phyloP scores from a whole-genome alignment of 2,113 vertebrate species.

The Odocoileus hemionus region DNA sequence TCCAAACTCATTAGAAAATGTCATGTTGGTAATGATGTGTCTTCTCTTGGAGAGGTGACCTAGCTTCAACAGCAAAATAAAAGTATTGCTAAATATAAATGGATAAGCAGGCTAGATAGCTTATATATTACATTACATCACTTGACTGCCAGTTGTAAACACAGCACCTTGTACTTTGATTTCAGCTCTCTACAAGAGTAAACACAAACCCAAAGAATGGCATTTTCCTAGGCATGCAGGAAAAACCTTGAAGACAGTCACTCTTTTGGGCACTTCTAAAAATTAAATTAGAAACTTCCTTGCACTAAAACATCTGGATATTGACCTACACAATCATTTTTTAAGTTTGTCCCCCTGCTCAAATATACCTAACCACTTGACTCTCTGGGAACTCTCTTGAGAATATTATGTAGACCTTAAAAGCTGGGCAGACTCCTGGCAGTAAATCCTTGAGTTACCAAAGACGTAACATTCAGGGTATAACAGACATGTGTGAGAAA shows the following conservation, averaged over 20 bases:
- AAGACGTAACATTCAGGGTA: neutral
- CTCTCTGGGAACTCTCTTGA: neutral
- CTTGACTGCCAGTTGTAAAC: neutral
- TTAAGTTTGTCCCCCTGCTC: neutral
- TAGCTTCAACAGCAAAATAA: neutral
- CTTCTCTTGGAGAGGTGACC: neutral
- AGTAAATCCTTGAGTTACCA: neutral
- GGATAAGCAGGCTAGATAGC: neutral
- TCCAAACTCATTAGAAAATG: neutral
- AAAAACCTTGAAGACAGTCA: conserved; percentile 1
- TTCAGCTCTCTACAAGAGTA: neutral
- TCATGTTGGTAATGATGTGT: neutral
- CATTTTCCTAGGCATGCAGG: neutral
- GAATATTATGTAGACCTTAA: neutral
- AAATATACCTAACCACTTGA: neutral
- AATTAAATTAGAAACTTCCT: neutral
- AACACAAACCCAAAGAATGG: neutral
- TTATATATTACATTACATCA: neutral
- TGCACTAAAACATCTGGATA: neutral
- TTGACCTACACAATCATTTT: neutral
- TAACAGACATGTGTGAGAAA: neutral
- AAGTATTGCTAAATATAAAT: neutral
- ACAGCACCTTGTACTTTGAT: neutral
- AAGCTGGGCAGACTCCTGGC: neutral
- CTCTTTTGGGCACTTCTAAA: neutral